Evolutionary conservation across 2,113 vertebrate genomes (phyloP).

Genomic region (Sylvia atricapilla): DNA sequence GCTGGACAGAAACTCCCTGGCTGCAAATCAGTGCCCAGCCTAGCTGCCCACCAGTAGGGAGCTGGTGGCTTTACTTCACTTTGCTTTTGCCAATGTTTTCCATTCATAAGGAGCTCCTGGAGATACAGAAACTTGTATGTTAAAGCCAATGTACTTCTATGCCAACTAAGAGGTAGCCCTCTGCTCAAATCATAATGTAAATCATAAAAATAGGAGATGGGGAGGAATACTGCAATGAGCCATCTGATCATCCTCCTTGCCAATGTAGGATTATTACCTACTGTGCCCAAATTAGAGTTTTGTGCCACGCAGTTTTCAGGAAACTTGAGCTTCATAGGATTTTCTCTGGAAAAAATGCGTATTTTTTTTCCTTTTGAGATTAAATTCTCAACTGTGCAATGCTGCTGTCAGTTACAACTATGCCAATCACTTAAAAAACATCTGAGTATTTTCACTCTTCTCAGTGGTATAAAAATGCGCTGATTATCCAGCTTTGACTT

Average conservation of each 20-base stretch:
- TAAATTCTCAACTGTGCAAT: background rate
- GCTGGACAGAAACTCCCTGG: background rate
- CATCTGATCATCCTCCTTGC: background rate
- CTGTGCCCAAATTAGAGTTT: background rate
- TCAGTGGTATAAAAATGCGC: background rate
- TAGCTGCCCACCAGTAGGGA: background rate
- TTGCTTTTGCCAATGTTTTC: background rate
- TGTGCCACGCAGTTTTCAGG: background rate
- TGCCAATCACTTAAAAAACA: background rate
- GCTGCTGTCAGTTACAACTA: accelerated
- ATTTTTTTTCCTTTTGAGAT: background rate
- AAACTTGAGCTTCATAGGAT: background rate
- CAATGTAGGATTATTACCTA: background rate
- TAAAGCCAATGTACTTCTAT: background rate
- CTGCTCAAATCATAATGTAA: background rate
- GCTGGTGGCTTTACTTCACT: background rate
- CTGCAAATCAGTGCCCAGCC: background rate
- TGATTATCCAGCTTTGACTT: background rate
- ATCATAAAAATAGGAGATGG: background rate
- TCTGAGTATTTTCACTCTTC: background rate
- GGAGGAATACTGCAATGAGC: background rate
- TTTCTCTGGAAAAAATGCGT: background rate
- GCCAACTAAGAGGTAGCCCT: background rate
- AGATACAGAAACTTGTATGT: background rate
- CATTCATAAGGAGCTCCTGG: background rate